phyloP scores from a whole-genome alignment of 1,140 invertebrate species.

The Trichogramma pretiosum region DNA sequence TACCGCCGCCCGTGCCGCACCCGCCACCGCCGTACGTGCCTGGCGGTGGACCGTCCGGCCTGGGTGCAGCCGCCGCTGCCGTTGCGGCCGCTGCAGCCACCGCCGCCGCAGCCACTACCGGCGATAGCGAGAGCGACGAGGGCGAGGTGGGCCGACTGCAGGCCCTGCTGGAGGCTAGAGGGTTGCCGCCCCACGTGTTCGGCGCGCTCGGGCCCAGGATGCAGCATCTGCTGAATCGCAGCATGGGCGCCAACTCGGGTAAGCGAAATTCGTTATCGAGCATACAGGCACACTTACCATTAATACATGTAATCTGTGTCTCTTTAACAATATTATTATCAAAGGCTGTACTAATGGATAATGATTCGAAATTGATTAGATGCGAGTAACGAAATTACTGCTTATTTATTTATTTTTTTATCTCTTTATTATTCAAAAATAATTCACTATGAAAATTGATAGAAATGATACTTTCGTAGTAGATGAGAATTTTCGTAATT shows the following conservation, averaged over 20 bases:
- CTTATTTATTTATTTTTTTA: no score
- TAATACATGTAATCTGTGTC: no score
- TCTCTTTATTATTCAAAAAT: no score
- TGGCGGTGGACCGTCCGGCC: slow-evolving; percentile 8
- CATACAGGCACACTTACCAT: no score
- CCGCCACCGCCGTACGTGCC: neutral
- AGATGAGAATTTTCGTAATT: no score
- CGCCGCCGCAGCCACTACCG: slow-evolving; percentile 37
- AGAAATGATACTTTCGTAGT: no score
- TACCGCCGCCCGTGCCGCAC: neutral
- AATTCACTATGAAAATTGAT: no score
- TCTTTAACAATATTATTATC: no score
- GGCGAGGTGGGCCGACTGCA: slow-evolving; percentile 81
- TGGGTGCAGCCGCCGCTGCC: slow-evolving; percentile 39
- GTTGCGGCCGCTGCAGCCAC: slow-evolving; percentile 36
- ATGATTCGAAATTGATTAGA: no score
- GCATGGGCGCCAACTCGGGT: slow-evolving; percentile 79
- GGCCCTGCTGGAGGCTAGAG: slow-evolving; percentile 85
- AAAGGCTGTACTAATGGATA: no score
- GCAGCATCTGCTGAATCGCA: slow-evolving; percentile 92
- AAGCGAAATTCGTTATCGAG: no score
- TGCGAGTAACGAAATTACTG: no score
- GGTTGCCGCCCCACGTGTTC: slow-evolving; percentile 89
- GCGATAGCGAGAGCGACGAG: slow-evolving; percentile 62
- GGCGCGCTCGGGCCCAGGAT: slow-evolving; percentile 90